Evolutionary conservation across 2,797 vertebrate genomes (phyloP), one percentile per base, ranked within the genome.

Genomic region (Thaleichthys pacificus): DNA sequence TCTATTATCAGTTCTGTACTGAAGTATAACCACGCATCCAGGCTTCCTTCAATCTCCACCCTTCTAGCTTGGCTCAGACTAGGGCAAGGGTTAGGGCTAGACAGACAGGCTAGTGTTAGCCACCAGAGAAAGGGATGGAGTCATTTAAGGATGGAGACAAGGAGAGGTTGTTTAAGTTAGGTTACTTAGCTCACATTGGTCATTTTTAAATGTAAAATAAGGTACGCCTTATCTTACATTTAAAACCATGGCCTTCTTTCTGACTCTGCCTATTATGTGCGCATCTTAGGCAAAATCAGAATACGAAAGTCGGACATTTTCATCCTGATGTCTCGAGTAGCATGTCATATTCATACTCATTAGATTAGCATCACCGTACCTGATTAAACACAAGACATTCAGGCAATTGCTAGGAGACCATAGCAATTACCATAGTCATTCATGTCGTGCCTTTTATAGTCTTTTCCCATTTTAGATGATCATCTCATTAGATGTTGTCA

Each of bases 281-380:
- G 70, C 90, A 91, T 93, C 82, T 83, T 93, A 91, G 83, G 86
- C 90, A 92, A 93, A 93, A 92, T 92, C 92, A 93, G 92, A 94
- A 92, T 87, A 75, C 73, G 61, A 75, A 76, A 85, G 79, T 79
- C 81, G 84, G 32, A 72, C 81, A 81, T 85, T 83, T 49, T 77
- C 91, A 90, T 90, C 80, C 85, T 84, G 86, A 66, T 78, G 72
- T 87, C 58, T 61, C 26, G 60, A 80, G 63, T 74, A 79, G 75
- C 66, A 82, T 84, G 85, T 87, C 71, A 28, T 49, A 19, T 21
- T 61, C 68, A 51, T 80, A 77, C 32, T 81, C 84, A 84, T 83
- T 78, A 75, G 58, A 63, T 72, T 72, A 71, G 73, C 19, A 68
- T 57, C 42, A 47, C 12, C 42, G 8, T 11, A 26, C 15, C 42